Evolutionary conservation across 2,113 vertebrate genomes (phyloP).

Genomic region (Gavia stellata): DNA sequence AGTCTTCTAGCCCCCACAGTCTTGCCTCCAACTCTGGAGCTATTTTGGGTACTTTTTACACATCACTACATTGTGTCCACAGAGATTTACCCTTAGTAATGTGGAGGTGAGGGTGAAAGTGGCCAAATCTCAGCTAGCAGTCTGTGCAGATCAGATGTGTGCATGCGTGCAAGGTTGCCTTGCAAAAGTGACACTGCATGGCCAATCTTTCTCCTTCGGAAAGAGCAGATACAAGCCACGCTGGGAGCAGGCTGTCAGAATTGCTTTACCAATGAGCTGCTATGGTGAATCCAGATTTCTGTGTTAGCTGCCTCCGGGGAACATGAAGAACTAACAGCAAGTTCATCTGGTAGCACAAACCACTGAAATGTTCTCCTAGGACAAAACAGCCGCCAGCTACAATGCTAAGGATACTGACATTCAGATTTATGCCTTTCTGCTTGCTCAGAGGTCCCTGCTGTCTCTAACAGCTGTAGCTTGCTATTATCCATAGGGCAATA

Average conservation of each 20-base stretch:
- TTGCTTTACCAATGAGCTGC: not conserved
- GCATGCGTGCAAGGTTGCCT: not conserved
- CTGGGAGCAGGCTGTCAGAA: not conserved
- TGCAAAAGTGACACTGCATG: rapidly evolving
- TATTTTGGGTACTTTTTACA: not conserved
- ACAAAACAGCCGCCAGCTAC: not conserved
- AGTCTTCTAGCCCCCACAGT: not conserved
- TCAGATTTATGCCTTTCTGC: not conserved
- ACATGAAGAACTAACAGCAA: not conserved
- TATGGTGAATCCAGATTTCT: not conserved
- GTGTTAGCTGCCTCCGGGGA: not conserved
- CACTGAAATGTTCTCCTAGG: not conserved
- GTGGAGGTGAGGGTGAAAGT: not conserved
- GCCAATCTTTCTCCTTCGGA: not conserved
- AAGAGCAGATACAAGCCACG: not conserved
- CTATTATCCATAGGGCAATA: not conserved
- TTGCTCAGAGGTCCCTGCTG: not conserved
- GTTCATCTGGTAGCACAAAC: not conserved
- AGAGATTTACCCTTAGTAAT: not conserved
- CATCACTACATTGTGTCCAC: not conserved
- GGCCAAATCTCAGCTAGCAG: not conserved
- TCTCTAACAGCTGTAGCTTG: not conserved
- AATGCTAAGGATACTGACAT: not conserved
- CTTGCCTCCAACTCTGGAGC: not conserved
- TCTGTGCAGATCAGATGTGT: not conserved